These are phyloP conservation scores for Drosophila sp. DNA, from an alignment of 1,140 invertebrate genomes.

Conservation along the genomic window DNA sequence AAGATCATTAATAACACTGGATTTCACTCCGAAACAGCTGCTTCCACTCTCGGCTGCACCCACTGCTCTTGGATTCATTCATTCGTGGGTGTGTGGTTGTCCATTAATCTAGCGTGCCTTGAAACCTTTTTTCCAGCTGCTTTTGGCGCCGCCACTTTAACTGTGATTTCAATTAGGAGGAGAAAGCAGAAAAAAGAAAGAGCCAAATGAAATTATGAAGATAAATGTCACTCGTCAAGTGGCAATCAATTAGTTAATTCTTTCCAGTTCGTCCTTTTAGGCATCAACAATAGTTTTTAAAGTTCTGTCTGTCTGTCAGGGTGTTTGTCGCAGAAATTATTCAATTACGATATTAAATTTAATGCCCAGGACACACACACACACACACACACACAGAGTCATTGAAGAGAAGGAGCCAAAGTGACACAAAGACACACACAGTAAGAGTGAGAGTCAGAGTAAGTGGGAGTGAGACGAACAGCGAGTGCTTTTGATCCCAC, in stretches of 20 bases:
- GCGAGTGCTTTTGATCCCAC: conserved; percentile 72
- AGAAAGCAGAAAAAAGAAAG: conserved; percentile 2
- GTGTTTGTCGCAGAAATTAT: conserved; percentile 67
- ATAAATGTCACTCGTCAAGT: conserved; percentile 79
- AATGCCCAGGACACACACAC: conserved; percentile 46
- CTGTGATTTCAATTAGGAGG: conserved; percentile 73
- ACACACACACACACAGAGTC: not conserved
- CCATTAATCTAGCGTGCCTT: conserved; percentile 70
- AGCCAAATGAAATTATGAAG: conserved; percentile 67
- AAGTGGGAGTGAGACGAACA: conserved; percentile 9
- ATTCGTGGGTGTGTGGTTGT: conserved; percentile 10
- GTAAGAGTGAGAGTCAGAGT: not conserved
- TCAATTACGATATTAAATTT: conserved; percentile 80
- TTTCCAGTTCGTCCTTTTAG: conserved; percentile 31
- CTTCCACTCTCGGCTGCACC: conserved; percentile 13
- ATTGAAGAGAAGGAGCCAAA: not conserved
- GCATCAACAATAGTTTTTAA: conserved; percentile 41
- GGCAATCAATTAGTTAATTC: conserved; percentile 78
- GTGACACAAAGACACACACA: not conserved
- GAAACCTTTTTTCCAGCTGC: conserved; percentile 25
- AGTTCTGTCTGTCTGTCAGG: not conserved
- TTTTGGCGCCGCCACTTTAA: conserved; percentile 15
- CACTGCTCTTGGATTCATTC: not conserved
- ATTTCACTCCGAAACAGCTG: conserved; percentile 63
- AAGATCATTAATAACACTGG: conserved; percentile 73